These are phyloP conservation scores for Manis javanica DNA, from an alignment of 2,797 vertebrate species.

Conservation along the genomic window DNA sequence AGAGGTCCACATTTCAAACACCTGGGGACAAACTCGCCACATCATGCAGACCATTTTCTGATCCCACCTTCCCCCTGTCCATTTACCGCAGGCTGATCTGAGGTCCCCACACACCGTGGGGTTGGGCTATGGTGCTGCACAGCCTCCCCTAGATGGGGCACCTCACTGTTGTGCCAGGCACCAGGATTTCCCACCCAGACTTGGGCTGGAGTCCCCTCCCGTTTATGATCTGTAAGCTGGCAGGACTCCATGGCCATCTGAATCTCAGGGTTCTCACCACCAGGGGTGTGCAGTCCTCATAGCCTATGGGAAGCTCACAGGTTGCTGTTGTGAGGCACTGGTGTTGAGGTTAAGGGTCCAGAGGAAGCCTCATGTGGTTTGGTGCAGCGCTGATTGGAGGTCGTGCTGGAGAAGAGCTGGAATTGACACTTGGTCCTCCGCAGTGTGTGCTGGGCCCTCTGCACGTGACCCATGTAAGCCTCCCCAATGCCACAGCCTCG, in stretches of 20 bases:
- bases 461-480: too few species aligned
- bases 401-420: neutral
- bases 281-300: accelerated
- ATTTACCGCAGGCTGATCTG: neutral
- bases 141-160: neutral
- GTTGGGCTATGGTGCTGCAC: accelerated
- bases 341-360: neutral
- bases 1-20: neutral
- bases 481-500: too few species aligned
- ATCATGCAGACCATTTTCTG: neutral
- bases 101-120: neutral
- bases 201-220: neutral
- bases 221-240: accelerated
- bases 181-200: neutral
- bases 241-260: neutral
- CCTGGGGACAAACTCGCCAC: accelerated
- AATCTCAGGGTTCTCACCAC: neutral
- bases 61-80: neutral
- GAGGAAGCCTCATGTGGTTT: neutral
- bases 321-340: neutral
- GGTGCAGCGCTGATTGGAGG: neutral
- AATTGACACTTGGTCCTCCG: too few species aligned
- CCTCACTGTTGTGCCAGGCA: too few species aligned
- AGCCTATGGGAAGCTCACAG: accelerated
- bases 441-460: accelerated